Base-by-base conservation (phyloP, 2,888 invertebrate species). In the Eupithecia centaureata region DNA sequence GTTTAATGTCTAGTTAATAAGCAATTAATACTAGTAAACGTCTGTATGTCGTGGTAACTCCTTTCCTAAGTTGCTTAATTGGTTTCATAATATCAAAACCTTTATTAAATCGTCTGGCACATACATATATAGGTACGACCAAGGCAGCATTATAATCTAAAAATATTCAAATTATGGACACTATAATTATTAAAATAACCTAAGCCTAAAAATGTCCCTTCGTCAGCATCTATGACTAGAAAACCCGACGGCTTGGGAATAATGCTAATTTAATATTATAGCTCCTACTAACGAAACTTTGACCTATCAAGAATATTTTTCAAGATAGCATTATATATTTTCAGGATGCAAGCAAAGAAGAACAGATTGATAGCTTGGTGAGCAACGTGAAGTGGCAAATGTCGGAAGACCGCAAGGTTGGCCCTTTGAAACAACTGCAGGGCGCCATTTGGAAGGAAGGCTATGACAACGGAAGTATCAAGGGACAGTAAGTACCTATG, bases 401-500 rank as follows among this genome's bases (percentile, higher is more conserved):
- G 94, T 95, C 96, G 58, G 90, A 92, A 30, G 97, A 98, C 86
- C 95, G 97, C 69, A 97, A 98, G 86, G 95, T 95, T 38, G 95
- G 95, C 5, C 95, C 97, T 5, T 91, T 99, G 71, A 99, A 99
- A 86, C 94, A 95, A 61, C 92, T 99, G n/a, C 99, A 99, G 87
- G 98, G 98, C 0, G 94, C 97, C 72, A 96, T 99, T 79, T 98
- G 97, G 97, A 95, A 95, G 79, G 95, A 96, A 76, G 99, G 97
- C 4, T 99, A 98, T 84, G 94, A 95, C 76, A 94, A 94, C 63
- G 97, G 96, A 38, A 94, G 95, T 38, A 89, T 99, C 3, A 96
- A 96, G 86, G 97, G 97, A 85, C 98, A 98, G 98, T 99, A 92
- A 96, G 98, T 97, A 70, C n/a, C n/a, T n/a, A n/a, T n/a, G n/a